Percentiles rank a stretch among this genome's conserved stretches.
Conservation (phyloP, 2,888 invertebrate genomes). For the Gryllus longicercus region DNA sequence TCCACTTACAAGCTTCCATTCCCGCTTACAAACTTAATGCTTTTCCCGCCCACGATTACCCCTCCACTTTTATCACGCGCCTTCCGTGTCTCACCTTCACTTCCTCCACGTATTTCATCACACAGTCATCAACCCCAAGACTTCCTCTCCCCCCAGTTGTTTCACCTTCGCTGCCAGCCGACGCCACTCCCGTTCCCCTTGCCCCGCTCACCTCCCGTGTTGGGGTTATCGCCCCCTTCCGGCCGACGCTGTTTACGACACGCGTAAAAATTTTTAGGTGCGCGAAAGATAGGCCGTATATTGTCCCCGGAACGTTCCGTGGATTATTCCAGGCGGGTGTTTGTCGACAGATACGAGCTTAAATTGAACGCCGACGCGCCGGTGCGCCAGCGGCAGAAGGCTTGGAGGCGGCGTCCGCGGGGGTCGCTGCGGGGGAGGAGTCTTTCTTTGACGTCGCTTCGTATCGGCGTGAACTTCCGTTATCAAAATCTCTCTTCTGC, state of each 20-base stretch:
- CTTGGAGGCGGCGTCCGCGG: too few species aligned
- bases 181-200: not conserved
- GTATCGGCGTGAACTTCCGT: too few species aligned
- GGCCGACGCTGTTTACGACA: not conserved
- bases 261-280: constrained; percentile 7
- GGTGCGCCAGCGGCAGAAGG: too few species aligned
- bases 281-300: constrained; percentile 17
- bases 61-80: not conserved
- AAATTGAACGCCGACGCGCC: not conserved
- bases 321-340: not conserved
- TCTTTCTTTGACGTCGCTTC: too few species aligned
- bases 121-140: not conserved
- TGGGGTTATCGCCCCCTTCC: constrained; percentile 3
- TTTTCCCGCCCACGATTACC: not conserved
- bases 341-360: constrained; percentile 11
- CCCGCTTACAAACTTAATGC: too few species aligned
- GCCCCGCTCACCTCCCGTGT: not conserved
- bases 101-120: not conserved
- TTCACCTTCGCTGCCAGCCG: not conserved
- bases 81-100: not conserved
- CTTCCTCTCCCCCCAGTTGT: not conserved
- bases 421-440: too few species aligned
- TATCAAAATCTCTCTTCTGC: too few species aligned
- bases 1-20: too few species aligned
- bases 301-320: not conserved